Percentiles rank a stretch among this genome's conserved stretches.
These are phyloP conservation scores for Catagonus wagneri DNA, from an alignment of 2,113 vertebrate genomes.

Conservation along the genomic window DNA sequence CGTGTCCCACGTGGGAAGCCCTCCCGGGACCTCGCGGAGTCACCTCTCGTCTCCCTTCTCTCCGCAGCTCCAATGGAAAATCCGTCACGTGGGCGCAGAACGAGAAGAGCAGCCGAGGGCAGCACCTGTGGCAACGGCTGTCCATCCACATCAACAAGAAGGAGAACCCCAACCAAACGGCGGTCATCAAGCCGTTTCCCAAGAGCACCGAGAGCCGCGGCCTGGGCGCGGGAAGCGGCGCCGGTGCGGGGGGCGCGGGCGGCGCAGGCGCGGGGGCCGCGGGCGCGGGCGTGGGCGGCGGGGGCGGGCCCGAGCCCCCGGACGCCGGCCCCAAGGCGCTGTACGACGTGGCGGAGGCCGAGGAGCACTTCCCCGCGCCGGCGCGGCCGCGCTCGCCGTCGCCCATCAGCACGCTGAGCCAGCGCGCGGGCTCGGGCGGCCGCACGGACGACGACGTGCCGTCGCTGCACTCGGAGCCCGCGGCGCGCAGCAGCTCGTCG, in stretches of 20 bases:
- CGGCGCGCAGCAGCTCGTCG: slow-evolving; percentile 88
- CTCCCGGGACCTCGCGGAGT: background rate
- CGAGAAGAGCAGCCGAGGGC: slow-evolving; percentile 93
- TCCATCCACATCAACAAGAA: slow-evolving; percentile 98
- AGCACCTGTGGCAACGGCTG: slow-evolving; percentile 97
- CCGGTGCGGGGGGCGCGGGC: background rate
- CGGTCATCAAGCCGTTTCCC: slow-evolving; percentile 98
- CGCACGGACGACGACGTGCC: slow-evolving; percentile 90
- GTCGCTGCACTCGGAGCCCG: slow-evolving; percentile 90
- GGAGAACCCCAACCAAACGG: slow-evolving; percentile 97
- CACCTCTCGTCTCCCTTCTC: slow-evolving; percentile 61
- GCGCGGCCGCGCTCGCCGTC: slow-evolving; percentile 94
- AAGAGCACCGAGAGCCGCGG: slow-evolving; percentile 93
- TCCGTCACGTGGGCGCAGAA: slow-evolving; percentile 98
- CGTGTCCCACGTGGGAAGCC: background rate
- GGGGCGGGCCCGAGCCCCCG: slow-evolving; percentile 86
- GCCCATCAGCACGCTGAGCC: slow-evolving; percentile 95
- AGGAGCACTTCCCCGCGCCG: slow-evolving; percentile 91
- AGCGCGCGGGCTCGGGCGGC: slow-evolving; percentile 88
- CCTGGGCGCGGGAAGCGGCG: slow-evolving; percentile 70
- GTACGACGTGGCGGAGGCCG: slow-evolving; percentile 92
- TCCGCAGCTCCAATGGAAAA: slow-evolving; percentile 96
- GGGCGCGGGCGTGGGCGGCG: background rate
- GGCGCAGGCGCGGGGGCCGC: background rate
- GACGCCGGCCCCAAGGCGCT: slow-evolving; percentile 92